Conservation (phyloP, 1,140 invertebrate species). For the Drosophila virilis region DNA sequence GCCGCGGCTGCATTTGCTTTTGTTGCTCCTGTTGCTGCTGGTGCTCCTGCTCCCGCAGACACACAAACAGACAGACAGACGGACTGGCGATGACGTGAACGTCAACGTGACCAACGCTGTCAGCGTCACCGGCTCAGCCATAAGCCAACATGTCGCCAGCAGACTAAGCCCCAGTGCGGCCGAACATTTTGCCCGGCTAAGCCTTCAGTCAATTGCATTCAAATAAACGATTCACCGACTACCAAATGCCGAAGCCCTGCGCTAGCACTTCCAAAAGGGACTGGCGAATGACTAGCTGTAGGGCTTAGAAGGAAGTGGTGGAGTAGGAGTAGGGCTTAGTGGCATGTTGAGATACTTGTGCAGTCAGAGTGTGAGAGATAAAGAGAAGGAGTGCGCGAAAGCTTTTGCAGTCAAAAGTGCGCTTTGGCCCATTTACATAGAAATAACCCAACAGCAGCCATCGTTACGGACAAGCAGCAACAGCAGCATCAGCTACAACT, state of each 20-base stretch:
- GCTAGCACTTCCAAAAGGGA: constrained; percentile 31
- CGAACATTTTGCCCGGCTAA: constrained; percentile 68
- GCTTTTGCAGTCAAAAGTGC: constrained; percentile 33
- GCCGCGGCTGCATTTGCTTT: constrained; percentile 9
- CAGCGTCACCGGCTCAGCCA: constrained; percentile 55
- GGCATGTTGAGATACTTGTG: constrained; percentile 11
- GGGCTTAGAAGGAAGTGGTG: not conserved
- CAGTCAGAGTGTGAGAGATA: not conserved
- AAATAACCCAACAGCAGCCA: constrained; percentile 15
- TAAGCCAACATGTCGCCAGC: constrained; percentile 79
- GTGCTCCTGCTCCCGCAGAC: constrained; percentile 10
- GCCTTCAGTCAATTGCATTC: constrained; percentile 80
- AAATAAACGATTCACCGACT: constrained; percentile 63
- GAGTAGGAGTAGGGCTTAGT: constrained; percentile 9
- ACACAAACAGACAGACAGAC: not conserved
- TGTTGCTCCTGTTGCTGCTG: constrained; percentile 24
- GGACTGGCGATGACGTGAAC: constrained; percentile 18
- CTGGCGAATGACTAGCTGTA: constrained; percentile 35
- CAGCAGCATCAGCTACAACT: constrained; percentile 17
- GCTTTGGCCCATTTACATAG: constrained; percentile 59
- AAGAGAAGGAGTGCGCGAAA: not conserved
- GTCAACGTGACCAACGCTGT: constrained; percentile 25
- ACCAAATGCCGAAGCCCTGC: not conserved
- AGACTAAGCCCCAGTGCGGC: constrained; percentile 66
- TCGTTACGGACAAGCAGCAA: constrained; percentile 42